Evolutionary conservation across 1,140 invertebrate genomes (phyloP).

Genomic region (Yoshiicerus persimilis): DNA sequence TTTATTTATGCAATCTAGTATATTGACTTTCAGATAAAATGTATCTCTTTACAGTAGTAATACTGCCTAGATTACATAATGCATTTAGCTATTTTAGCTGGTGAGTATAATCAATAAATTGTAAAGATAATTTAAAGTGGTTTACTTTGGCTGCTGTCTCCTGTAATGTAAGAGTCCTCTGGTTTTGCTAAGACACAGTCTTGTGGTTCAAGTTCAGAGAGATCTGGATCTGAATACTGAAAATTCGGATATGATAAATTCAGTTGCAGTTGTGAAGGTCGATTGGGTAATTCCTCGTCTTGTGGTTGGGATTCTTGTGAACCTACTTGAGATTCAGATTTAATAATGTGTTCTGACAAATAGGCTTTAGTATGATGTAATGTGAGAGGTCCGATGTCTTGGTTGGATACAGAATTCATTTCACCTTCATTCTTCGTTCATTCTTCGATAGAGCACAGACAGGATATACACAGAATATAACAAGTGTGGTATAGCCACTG

Average conservation of each 20-base stretch:
- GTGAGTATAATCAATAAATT: not conserved
- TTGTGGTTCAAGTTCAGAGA: not conserved
- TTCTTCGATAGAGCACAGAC: not conserved
- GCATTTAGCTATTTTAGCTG: not conserved
- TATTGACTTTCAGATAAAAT: too few relatives aligned
- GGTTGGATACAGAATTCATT: not conserved
- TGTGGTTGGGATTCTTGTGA: not conserved
- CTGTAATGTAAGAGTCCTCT: slow-evolving; percentile 15
- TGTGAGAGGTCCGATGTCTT: not conserved
- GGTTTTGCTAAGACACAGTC: not conserved
- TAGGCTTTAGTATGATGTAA: not conserved
- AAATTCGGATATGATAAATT: not conserved
- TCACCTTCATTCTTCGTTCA: not conserved
- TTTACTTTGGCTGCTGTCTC: not conserved
- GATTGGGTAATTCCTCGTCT: not conserved
- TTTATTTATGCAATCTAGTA: too few relatives aligned
- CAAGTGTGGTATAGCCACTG: too few relatives aligned
- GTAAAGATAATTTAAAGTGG: not conserved
- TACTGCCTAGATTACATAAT: too few relatives aligned
- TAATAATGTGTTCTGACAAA: not conserved
- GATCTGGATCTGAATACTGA: not conserved
- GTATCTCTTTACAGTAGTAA: too few relatives aligned
- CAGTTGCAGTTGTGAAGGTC: not conserved
- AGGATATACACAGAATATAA: not conserved
- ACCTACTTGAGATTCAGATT: not conserved